Evolutionary conservation across 2,888 invertebrate species (phyloP).

Genomic region (Maniola hyperantus): DNA sequence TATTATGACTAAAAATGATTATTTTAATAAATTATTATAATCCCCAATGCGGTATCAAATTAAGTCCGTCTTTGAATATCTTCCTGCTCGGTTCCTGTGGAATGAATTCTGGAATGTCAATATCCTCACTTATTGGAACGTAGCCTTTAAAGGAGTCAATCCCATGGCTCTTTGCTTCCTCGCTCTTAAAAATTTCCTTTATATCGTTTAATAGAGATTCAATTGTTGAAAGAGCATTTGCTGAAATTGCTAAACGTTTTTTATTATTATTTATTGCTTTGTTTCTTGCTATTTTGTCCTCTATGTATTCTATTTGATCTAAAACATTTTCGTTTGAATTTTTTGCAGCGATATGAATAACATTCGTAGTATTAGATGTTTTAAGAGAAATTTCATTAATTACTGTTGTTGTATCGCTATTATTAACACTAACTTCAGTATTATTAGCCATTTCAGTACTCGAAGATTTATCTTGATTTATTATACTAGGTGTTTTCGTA

Average conservation of each 20-base stretch:
- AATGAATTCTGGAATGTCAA: slow-evolving; percentile 29
- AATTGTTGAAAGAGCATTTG: slow-evolving; percentile 25
- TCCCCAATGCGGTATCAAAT: slow-evolving; percentile 8
- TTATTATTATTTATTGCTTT: background rate
- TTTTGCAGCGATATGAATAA: background rate
- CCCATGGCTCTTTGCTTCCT: slow-evolving; percentile 24
- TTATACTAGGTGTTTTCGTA: background rate
- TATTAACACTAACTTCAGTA: background rate
- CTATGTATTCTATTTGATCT: slow-evolving; percentile 1
- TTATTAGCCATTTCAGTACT: background rate
- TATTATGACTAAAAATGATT: background rate
- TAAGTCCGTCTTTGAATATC: slow-evolving; percentile 20
- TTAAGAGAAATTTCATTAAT: background rate
- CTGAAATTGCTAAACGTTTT: background rate
- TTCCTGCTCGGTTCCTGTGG: slow-evolving; percentile 21
- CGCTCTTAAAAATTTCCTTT: slow-evolving; percentile 31
- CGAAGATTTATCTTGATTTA: background rate
- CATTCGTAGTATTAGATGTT: background rate
- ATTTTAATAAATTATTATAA: background rate
- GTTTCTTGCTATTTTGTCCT: slow-evolving; percentile 4
- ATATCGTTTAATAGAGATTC: slow-evolving; percentile 33
- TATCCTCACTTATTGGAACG: slow-evolving; percentile 44
- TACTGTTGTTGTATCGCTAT: background rate
- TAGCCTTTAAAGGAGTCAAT: slow-evolving; percentile 32
- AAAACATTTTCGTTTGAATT: background rate